A percentile compares a stretch with the other conserved stretches of the same genome.
Conservation (phyloP, 2,797 vertebrate species). For the Momotus momota region DNA sequence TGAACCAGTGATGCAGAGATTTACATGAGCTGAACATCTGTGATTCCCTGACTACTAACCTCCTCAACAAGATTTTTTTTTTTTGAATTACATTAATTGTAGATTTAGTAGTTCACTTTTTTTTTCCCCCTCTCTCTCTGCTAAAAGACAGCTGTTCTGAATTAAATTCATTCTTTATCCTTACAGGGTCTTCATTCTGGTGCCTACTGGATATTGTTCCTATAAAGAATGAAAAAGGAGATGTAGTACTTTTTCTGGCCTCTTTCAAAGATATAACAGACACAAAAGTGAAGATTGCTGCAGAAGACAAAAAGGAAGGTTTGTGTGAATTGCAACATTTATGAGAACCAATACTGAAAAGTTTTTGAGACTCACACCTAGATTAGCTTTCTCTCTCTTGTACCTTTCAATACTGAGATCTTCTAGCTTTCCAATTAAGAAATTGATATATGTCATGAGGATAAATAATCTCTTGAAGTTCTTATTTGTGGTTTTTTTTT, state of each 20-base stretch:
- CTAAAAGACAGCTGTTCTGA: slow-evolving; percentile 1
- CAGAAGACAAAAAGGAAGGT: slow-evolving; percentile 97
- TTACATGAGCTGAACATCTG: slow-evolving; percentile 63
- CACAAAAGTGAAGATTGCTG: slow-evolving; percentile 91
- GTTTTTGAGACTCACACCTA: neutral
- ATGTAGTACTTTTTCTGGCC: slow-evolving; percentile 96
- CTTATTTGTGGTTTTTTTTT: neutral
- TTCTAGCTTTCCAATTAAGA: neutral
- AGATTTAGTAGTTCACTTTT: neutral
- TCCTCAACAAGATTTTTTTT: slow-evolving; percentile 57
- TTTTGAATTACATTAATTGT: slow-evolving; percentile 12
- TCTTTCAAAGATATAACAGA: slow-evolving; percentile 98
- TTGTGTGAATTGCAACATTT: slow-evolving; percentile 67
- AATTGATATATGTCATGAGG: neutral
- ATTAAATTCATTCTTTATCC: slow-evolving; percentile 44
- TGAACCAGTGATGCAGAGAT: slow-evolving; percentile 46
- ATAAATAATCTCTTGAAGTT: neutral
- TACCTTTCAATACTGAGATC: neutral
- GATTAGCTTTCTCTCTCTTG: neutral
- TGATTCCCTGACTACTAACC: slow-evolving; percentile 60
- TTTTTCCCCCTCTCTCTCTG: neutral
- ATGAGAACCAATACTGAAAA: neutral
- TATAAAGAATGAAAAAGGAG: slow-evolving; percentile 99
- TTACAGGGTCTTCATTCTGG: slow-evolving; percentile 92
- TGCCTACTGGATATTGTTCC: slow-evolving; percentile 97